Conservation (phyloP, 2,888 invertebrate species). For the Adineta ricciae region DNA sequence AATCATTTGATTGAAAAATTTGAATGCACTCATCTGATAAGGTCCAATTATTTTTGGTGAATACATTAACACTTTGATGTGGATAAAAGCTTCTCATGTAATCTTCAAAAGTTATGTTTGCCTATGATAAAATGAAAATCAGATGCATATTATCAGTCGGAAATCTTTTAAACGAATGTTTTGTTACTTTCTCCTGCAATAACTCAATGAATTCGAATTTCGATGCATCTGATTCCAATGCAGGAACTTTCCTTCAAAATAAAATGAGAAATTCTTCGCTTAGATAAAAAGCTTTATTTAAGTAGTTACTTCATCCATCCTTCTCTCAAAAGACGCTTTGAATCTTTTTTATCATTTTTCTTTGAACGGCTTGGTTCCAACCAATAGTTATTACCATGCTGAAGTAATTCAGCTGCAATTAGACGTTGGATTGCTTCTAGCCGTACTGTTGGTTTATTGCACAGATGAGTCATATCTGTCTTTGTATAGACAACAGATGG, state of each 20-base stretch:
- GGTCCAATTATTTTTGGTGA: neutral
- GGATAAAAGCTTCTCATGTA: neutral
- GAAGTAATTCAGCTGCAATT: neutral
- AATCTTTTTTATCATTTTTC: neutral
- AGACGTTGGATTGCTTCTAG: neutral
- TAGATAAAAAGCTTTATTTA: neutral
- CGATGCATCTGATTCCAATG: neutral
- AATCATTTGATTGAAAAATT: neutral
- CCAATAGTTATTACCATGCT: neutral
- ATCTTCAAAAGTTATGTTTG: neutral
- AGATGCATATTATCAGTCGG: too few species aligned
- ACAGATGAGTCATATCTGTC: neutral
- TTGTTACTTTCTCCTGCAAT: neutral
- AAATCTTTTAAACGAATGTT: accelerated
- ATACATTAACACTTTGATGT: neutral
- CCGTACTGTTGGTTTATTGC: neutral
- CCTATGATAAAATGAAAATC: neutral
- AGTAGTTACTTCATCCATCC: neutral
- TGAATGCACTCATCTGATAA: neutral
- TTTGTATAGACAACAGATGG: neutral
- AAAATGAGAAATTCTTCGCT: neutral
- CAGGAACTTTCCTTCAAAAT: neutral
- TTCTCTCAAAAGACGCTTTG: neutral
- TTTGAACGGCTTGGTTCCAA: neutral
- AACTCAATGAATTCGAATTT: neutral